Base-by-base conservation (phyloP, 2,888 invertebrate genomes). In the Tinea pellionella region DNA sequence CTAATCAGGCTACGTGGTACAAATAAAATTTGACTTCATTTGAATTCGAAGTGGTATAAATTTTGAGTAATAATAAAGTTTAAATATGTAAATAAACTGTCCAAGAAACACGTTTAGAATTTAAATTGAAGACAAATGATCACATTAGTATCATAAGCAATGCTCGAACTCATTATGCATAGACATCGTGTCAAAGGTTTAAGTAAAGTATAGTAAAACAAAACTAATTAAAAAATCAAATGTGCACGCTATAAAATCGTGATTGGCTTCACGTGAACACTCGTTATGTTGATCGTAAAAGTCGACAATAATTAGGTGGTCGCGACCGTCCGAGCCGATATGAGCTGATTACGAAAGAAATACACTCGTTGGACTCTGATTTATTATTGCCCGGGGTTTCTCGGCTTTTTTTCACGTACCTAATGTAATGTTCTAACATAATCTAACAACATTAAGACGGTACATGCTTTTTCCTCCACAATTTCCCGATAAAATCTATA, bases 301-400 rank as follows among this genome's bases (percentile, higher is more conserved):
- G 84, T 86, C 85, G 78, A 82, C 83, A 84, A 84, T 86, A 85
- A 86, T 86, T 86, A 85, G 84, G 80, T 80, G 78, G 78, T 73
- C 78, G 77, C 80, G 80, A 78, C 83, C 77, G 78, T 80, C n/a
- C 77, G 78, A 77, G 69, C 73, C 81, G 83, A 85, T 85, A 86
- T 82, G 81, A 84, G 84, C 83, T 83, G 84, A 86, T 86, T 84
- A 84, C 81, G 81, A 80, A 84, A 86, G 83, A 85, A 85, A 83
- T 84, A 85, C 83, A 83, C 78, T 82, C 83, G 80, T 78, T 76
- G 77, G 70, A 69, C 71, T 76, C 80, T 85, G 85, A 85, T 85
- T 85, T 85, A 85, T 83, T 76, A 77, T 68, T 68, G 73, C 70
- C 73, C 66, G 72, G 69, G 69, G 79, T 74, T 74, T 78, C 83